Percentiles rank a stretch among this genome's conserved stretches.
Evolutionary conservation across 2,797 vertebrate species (phyloP).

Genomic region (Betta splendens): DNA sequence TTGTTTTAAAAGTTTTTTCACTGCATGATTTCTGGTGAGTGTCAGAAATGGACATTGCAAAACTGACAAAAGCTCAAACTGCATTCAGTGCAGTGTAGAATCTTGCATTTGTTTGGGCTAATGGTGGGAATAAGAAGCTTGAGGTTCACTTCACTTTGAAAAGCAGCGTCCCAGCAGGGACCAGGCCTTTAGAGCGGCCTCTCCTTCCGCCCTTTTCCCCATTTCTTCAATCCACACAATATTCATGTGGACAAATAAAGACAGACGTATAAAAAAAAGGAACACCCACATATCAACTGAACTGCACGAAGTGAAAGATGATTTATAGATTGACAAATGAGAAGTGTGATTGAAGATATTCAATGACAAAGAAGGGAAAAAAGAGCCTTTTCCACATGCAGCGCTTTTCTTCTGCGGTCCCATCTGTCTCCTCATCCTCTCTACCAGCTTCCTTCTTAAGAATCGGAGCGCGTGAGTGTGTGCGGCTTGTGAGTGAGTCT

Average conservation of each 20-base stretch:
- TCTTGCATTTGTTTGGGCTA: not conserved
- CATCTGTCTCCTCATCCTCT: slow-evolving; percentile 33
- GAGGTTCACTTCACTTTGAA: slow-evolving; percentile 17
- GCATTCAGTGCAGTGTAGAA: not conserved
- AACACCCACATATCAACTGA: no score
- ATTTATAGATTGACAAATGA: no score
- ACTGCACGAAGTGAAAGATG: no score
- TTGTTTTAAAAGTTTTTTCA: no score
- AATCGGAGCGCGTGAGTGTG: slow-evolving; percentile 24
- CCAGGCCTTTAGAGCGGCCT: not conserved
- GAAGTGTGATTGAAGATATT: no score
- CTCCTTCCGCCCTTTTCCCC: not conserved
- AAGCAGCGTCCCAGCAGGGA: slow-evolving; percentile 25
- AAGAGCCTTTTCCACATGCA: slow-evolving; percentile 4
- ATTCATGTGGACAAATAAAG: slow-evolving; percentile 51
- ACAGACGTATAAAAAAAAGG: not conserved
- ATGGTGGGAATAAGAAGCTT: not conserved
- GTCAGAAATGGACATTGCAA: not conserved
- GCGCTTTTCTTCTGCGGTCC: slow-evolving; percentile 1
- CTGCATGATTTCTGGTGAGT: no score
- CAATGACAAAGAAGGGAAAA: not conserved
- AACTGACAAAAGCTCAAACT: not conserved
- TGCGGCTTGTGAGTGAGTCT: slow-evolving; percentile 39
- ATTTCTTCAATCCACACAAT: slow-evolving; percentile 27
- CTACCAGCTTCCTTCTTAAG: slow-evolving; percentile 44